phyloP scores from a whole-genome alignment of 2,888 invertebrate genomes.

The Rhimphoctona megacephalus region DNA sequence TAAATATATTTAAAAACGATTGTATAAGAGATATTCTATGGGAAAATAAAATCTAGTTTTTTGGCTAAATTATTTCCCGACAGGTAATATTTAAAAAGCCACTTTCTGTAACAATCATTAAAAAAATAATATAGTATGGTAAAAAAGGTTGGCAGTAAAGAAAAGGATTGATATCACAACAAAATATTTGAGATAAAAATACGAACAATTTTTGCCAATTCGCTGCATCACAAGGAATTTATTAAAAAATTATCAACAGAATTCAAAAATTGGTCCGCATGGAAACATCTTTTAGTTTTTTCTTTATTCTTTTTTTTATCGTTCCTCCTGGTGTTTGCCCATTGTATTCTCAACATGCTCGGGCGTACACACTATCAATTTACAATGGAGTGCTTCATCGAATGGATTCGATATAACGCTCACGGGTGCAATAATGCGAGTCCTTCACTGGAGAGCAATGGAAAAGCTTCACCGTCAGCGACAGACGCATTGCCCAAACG shows the following conservation, averaged over 20 bases:
- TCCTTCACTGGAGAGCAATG: constrained; percentile 39
- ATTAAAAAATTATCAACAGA: neutral
- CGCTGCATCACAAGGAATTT: neutral
- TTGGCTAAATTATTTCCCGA: neutral
- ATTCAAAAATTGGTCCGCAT: neutral
- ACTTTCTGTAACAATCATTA: neutral
- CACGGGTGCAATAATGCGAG: constrained; percentile 69
- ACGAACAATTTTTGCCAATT: neutral
- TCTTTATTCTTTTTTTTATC: constrained; percentile 45
- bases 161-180: neutral
- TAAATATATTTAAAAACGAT: too few relatives aligned
- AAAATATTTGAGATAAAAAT: neutral
- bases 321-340: constrained; percentile 1
- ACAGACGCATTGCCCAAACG: constrained; percentile 11
- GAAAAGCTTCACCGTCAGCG: constrained; percentile 39
- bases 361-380: constrained; percentile 73
- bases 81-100: neutral
- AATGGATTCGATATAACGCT: constrained; percentile 70
- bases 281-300: constrained; percentile 40
- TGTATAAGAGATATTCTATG: neutral
- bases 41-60: neutral
- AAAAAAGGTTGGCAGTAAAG: neutral
- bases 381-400: constrained; percentile 74
- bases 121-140: neutral
- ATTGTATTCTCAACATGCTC: constrained; percentile 42